Conservation (phyloP, 2,888 invertebrate genomes). For the Odontomyia ornata region DNA sequence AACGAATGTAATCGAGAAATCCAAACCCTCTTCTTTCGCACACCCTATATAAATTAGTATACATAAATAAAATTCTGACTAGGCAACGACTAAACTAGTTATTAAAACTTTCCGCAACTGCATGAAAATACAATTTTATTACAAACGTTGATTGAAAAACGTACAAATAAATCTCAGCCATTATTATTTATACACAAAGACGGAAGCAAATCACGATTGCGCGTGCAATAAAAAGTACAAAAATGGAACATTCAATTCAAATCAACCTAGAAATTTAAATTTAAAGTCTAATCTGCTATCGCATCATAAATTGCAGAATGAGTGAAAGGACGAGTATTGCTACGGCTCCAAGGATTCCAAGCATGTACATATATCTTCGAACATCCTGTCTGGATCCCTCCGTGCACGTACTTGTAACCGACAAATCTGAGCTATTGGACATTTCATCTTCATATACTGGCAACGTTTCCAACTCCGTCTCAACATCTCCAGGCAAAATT, state of each 20-base stretch:
- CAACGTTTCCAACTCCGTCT: constrained; percentile 79
- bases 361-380: constrained; percentile 56
- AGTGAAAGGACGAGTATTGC: constrained; percentile 72
- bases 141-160: constrained; percentile 30
- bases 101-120: background rate
- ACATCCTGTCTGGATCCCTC: constrained; percentile 65
- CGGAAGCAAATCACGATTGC: background rate
- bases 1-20: too few relatives aligned
- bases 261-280: constrained; percentile 22
- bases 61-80: too few relatives aligned
- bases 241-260: background rate
- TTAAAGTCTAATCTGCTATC: constrained; percentile 45
- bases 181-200: constrained; percentile 11
- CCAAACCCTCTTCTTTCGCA: too few relatives aligned
- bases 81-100: too few relatives aligned
- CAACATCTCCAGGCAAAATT: constrained; percentile 74
- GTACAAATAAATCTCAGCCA: constrained; percentile 19
- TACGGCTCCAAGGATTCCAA: constrained; percentile 71
- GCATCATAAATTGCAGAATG: constrained; percentile 66
- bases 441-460: constrained; percentile 68
- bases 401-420: constrained; percentile 64
- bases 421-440: constrained; percentile 44
- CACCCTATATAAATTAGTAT: too few relatives aligned
- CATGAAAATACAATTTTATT: constrained; percentile 21
- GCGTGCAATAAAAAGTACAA: too few relatives aligned